phyloP scores from a whole-genome alignment of 2,797 vertebrate genomes.

The Parauchenoglanis ngamensis region DNA sequence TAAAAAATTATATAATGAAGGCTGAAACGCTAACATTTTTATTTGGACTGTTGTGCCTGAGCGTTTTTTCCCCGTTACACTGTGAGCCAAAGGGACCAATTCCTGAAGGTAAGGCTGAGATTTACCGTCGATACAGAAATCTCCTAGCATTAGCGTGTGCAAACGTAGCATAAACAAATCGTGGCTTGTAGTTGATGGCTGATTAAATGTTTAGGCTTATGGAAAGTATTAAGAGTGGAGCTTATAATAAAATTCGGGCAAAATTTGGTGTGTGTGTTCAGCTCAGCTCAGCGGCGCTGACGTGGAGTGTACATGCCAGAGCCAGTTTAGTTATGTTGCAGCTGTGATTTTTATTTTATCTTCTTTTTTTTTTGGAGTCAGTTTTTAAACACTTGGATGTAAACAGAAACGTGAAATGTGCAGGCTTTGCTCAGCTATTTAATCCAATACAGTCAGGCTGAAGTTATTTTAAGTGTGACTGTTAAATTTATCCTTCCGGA shows the following conservation, averaged over 20 bases:
- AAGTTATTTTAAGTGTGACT: neutral
- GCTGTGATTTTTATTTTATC: neutral
- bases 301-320: conserved; percentile 68
- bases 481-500: neutral
- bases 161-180: neutral
- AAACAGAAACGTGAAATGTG: neutral
- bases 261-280: neutral
- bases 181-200: neutral
- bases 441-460: neutral
- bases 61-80: conserved; percentile 21
- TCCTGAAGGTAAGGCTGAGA: conserved; percentile 65
- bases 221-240: neutral
- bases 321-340: neutral
- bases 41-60: conserved; percentile 31
- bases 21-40: conserved; percentile 3
- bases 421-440: neutral
- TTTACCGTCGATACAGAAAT: neutral
- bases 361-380: neutral
- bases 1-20: conserved; percentile 56
- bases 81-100: conserved; percentile 58
- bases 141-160: neutral
- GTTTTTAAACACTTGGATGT: neutral
- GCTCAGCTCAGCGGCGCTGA: conserved; percentile 67
- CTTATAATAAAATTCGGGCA: neutral
- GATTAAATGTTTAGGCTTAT: neutral